Evolutionary conservation across 2,888 invertebrate genomes (phyloP), one percentile per base, ranked within the genome.

Genomic region (Colletes collaris): DNA sequence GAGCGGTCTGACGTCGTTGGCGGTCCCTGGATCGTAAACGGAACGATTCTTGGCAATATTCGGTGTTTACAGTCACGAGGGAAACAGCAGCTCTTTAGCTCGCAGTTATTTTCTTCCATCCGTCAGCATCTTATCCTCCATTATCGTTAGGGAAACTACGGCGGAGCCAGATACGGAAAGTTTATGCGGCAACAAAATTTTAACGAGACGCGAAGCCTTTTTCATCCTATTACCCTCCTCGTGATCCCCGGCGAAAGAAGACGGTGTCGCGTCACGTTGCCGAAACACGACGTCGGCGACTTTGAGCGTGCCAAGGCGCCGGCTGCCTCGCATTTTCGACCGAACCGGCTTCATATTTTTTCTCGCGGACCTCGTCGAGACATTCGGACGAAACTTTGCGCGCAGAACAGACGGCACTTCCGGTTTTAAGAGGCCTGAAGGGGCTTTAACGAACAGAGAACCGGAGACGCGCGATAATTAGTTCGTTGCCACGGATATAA

Each of bases 151-250:
- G 46, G 53, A 19, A 76, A 63, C 63, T 68, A 58, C 59, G n/a
- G 59, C n/a, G 50, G 50, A 13, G 35, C 46, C 56, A 65, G 70
- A 44, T 49, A 63, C 50, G 58, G 27, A 76, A 76, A 82, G 76
- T 76, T 82, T 71, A 71, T 73, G 74, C 63, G 74, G 56, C 66
- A 68, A 55, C 66, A 77, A 84, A 76, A 78, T 82, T 84, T 78
- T 84, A 78, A 84, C 81, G 71, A 82, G 77, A 84, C 66, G 65
- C 63, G 46, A 69, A 76, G 73, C 64, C 63, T 82, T 77, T 79
- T 79, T 83, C 75, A 75, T 75, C 76, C 49, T 76, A 70, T 81
- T 85, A 81, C 49, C 52, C 64, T 58, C 40, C n/a, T 49, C 67
- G 4, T 53, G 19, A 7, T 56, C 69, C 53, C 5, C 19, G 11